These are phyloP conservation scores for Ctenomys sociabilis DNA, from an alignment of 2,113 vertebrate species.

Conservation along the genomic window DNA sequence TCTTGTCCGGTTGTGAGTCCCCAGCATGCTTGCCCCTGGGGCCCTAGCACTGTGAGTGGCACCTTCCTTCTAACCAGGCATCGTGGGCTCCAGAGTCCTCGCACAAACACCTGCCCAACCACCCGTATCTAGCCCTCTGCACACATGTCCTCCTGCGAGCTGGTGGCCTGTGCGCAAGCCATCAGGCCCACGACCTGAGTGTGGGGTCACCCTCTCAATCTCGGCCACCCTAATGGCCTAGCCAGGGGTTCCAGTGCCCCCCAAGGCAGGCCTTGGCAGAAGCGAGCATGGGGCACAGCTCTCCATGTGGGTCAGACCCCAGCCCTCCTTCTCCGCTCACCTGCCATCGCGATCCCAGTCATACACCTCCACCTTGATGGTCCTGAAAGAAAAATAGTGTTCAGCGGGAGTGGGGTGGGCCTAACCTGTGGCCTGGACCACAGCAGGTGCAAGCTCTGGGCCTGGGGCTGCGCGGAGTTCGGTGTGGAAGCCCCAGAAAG, in stretches of 20 bases:
- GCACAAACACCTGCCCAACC: accelerated
- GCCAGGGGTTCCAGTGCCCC: not conserved
- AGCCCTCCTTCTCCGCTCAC: constrained; percentile 82
- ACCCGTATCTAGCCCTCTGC: not conserved
- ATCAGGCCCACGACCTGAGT: not conserved
- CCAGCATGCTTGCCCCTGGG: not conserved
- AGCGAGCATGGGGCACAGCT: not conserved
- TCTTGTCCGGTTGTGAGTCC: not conserved
- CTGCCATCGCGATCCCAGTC: constrained; percentile 97
- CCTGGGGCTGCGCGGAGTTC: not conserved
- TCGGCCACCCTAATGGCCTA: accelerated
- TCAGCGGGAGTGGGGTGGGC: not conserved
- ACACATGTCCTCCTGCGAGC: not conserved
- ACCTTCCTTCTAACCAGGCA: not conserved
- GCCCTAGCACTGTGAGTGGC: not conserved
- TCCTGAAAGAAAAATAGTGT: constrained; percentile 84
- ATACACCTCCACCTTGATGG: constrained; percentile 97
- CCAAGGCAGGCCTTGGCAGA: not conserved
- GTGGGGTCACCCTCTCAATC: not conserved
- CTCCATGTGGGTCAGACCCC: accelerated
- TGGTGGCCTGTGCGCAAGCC: accelerated
- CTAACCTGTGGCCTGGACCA: not conserved
- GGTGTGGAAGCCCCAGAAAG: not conserved
- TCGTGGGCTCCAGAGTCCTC: not conserved
- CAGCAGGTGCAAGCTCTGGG: accelerated